phyloP scores from a whole-genome alignment of 2,113 vertebrate species.

The Arothron firmamentum region DNA sequence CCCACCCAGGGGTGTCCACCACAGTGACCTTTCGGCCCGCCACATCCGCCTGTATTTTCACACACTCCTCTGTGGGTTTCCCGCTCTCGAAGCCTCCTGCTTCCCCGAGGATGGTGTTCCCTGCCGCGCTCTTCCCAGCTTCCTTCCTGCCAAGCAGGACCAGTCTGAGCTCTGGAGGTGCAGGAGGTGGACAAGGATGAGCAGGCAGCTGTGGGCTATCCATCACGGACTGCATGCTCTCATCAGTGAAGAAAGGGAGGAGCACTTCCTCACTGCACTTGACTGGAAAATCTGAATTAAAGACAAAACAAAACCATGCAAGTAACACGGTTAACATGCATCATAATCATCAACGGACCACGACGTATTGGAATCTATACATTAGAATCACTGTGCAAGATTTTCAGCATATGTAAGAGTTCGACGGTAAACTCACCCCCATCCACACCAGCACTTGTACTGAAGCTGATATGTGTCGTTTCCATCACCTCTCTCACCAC shows the following conservation, averaged over 20 bases:
- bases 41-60: conserved; percentile 57
- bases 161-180: conserved; percentile 60
- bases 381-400: not conserved
- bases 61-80: conserved; percentile 72
- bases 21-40: conserved; percentile 57
- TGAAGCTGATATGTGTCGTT: conserved; percentile 13
- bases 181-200: not conserved
- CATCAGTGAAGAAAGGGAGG: conserved; percentile 56
- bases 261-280: conserved; percentile 54
- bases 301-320: conserved; percentile 21
- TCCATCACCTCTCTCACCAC: conserved; percentile 49
- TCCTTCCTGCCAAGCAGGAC: conserved; percentile 74
- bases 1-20: conserved; percentile 77
- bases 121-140: conserved; percentile 67
- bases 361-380: not conserved
- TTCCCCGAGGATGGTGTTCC: conserved; percentile 67
- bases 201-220: not conserved
- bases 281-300: conserved; percentile 48
- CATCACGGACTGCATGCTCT: conserved; percentile 45
- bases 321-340: not conserved
- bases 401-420: not conserved
- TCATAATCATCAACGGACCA: too few relatives aligned
- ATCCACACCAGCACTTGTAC: not conserved
- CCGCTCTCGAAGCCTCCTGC: conserved; percentile 54
- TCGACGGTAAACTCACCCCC: conserved; percentile 36